These are phyloP conservation scores for Clarias batrachus DNA, from an alignment of 2,113 vertebrate genomes.

Conservation along the genomic window DNA sequence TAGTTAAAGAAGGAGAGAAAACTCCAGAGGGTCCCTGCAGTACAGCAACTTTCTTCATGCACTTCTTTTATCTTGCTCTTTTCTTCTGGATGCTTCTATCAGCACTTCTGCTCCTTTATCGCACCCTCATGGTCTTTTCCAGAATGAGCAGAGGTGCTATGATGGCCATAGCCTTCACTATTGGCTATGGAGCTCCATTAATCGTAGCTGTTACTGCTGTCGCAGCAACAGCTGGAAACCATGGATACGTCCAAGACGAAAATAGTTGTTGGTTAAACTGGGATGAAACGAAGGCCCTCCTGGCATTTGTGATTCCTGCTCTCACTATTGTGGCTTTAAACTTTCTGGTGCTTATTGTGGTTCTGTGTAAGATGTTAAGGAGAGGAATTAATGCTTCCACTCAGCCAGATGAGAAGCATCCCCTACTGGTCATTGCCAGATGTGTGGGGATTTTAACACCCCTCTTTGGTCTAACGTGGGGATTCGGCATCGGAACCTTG, in stretches of 20 bases:
- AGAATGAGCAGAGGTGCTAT: conserved; percentile 74
- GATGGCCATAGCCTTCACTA: conserved; percentile 70
- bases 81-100: conserved; percentile 92
- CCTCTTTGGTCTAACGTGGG: conserved; percentile 42
- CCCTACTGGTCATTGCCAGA: conserved; percentile 18
- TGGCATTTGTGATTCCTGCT: conserved; percentile 81
- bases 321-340: conserved; percentile 79
- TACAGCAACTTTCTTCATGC: conserved; percentile 81
- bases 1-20: conserved; percentile 43
- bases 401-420: conserved; percentile 56
- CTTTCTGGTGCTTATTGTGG: conserved; percentile 75
- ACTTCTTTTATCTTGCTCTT: conserved; percentile 84
- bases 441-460: conserved; percentile 39
- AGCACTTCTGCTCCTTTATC: conserved; percentile 82
- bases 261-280: conserved; percentile 84
- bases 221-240: conserved; percentile 70
- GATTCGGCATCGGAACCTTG: conserved; percentile 41
- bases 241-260: conserved; percentile 66
- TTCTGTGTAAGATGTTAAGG: conserved; percentile 77
- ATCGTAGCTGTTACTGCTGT: conserved; percentile 80
- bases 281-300: conserved; percentile 75
- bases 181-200: conserved; percentile 83
- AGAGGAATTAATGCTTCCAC: conserved; percentile 62
- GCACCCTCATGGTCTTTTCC: conserved; percentile 78
- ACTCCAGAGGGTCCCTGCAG: conserved; percentile 65